Base-by-base conservation (phyloP, 35 echinoderm and acorn worm genomes). In the Patiria miniata region DNA sequence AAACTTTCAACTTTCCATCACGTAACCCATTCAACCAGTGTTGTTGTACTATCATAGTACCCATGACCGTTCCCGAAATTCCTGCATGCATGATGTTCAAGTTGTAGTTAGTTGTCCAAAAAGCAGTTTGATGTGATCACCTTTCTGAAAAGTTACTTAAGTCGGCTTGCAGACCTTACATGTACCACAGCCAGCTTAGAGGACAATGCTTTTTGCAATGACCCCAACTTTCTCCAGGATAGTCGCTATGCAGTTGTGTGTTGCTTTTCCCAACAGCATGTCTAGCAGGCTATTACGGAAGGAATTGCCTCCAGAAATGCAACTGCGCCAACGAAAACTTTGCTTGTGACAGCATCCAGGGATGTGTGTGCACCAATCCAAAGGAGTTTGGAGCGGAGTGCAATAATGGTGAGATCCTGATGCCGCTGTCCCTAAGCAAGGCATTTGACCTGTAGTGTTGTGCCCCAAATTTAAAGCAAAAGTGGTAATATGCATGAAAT, bases 271-370 rank as follows among this genome's bases (percentile, higher is more conserved):
- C 52, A 39, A 78, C 85, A 90, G 87, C 80, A 10, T 90, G 87
- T 52, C 38, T 30, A 1, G n/a, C 56, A 34, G 78, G 78, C 8
- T 76, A 68, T 36, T 90, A 83, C 76, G 87, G 87, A 39, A 34
- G 30, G 37, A 83, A 83, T 59, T 90, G 87, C 58, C 60, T 65
- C 16, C 78, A 82, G 30, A 90, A 38, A 53, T 90, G 87, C 37
- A 51, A 44, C 17, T 90, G 87, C 59, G 39, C 19, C 5, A 83
- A 90, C 37, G 47, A 40, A 26, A 69, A 90, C 54, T 83, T 83
- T 58, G 28, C 44, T 0, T 90, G 87, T 90, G 87, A 90, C 51
- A 36, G 40, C 28, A 80, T 82, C n/a, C 38, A 42, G 9, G 87
- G 87, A 3, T 90, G 87, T 53, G 39, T 90, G 7, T 90, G 87